Evolutionary conservation across 2,113 vertebrate species (phyloP).

Genomic region (Hystrix cristata): DNA sequence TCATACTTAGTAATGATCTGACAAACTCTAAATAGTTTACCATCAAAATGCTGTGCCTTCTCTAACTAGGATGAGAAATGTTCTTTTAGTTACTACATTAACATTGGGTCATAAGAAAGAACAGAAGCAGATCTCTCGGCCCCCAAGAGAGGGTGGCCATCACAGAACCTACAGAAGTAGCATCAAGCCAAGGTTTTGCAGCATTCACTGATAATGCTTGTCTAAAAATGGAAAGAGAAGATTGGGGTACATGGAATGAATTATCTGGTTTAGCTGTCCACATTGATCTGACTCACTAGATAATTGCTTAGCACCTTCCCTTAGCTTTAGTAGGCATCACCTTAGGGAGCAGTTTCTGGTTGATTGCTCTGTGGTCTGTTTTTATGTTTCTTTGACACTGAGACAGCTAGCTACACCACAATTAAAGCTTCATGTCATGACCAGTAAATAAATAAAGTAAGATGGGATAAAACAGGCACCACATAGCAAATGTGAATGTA

Average conservation of each 20-base stretch:
- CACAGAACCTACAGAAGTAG: background rate
- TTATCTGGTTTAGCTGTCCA: background rate
- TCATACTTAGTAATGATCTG: background rate
- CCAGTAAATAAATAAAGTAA: slow-evolving; percentile 17
- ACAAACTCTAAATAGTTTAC: background rate
- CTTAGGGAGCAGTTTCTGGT: slow-evolving; percentile 25
- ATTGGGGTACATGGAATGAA: background rate
- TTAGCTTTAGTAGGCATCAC: background rate
- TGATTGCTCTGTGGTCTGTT: background rate
- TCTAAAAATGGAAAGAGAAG: background rate
- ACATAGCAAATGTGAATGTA: slow-evolving; percentile 32
- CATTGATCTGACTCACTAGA: slow-evolving; percentile 20
- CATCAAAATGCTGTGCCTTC: background rate
- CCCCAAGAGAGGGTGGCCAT: background rate
- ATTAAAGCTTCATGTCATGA: slow-evolving; percentile 16
- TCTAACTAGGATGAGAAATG: background rate
- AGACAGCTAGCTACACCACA: background rate
- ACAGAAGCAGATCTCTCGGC: background rate
- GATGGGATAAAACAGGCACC: background rate
- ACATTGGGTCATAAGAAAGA: background rate
- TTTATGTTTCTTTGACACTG: background rate
- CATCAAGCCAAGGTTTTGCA: background rate
- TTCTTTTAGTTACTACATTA: background rate
- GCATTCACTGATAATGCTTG: background rate
- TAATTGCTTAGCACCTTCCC: slow-evolving; percentile 40